Conservation (phyloP, 2,888 invertebrate genomes). For the Cheilosia variabilis region DNA sequence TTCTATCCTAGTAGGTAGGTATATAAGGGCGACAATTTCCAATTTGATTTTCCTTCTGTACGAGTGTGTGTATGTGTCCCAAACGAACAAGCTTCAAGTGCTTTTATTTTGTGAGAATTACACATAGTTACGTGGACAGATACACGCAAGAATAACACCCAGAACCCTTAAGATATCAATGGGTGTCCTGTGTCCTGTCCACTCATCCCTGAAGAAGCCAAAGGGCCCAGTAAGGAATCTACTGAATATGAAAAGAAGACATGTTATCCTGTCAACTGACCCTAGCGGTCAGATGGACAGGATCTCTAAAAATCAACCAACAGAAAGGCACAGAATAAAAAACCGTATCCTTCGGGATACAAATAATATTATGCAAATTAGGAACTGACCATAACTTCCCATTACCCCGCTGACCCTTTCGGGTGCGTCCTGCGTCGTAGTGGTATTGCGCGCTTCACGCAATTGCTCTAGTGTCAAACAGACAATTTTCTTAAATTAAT, state of each 20-base stretch:
- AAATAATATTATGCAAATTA: conserved; percentile 74
- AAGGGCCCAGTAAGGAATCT: conserved; percentile 45
- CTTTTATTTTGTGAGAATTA: conserved; percentile 75
- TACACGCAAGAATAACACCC: conserved; percentile 60
- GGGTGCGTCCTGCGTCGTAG: conserved; percentile 3
- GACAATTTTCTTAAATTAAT: conserved; percentile 75
- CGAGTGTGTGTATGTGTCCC: neutral
- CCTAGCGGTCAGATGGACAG: conserved; percentile 59
- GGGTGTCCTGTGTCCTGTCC: conserved; percentile 60
- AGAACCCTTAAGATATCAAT: conserved; percentile 60
- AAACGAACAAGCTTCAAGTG: conserved; percentile 49
- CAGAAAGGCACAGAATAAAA: neutral
- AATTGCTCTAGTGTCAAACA: conserved; percentile 61
- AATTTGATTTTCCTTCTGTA: conserved; percentile 11
- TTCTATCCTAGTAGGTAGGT: conserved; percentile 45
- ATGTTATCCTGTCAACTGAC: conserved; percentile 71
- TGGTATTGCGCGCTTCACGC: conserved; percentile 55
- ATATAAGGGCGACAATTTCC: conserved; percentile 42
- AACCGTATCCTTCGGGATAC: conserved; percentile 40
- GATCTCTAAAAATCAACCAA: conserved; percentile 1
- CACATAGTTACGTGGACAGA: conserved; percentile 70
- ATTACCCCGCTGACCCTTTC: conserved; percentile 71
- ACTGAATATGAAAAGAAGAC: conserved; percentile 23
- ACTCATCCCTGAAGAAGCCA: conserved; percentile 65
- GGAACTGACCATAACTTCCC: conserved; percentile 67